phyloP scores from a whole-genome alignment of 1,140 invertebrate genomes.

The Euglossa dilemma region DNA sequence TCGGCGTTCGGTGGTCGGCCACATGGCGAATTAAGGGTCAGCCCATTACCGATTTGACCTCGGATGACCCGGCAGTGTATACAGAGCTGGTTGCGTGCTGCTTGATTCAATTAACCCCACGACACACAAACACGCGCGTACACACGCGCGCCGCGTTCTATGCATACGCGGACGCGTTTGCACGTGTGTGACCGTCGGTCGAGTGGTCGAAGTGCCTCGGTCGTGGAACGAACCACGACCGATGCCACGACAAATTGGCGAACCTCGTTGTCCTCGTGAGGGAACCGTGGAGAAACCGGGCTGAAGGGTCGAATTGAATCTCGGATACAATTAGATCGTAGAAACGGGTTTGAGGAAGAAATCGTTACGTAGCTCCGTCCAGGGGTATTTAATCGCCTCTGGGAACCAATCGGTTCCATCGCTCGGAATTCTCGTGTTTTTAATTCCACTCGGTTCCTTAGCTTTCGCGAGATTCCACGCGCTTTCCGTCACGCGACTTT shows the following conservation, averaged over 20 bases:
- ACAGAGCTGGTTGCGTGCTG: conserved; percentile 75
- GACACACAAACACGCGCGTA: conserved; percentile 64
- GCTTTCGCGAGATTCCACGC: too few species aligned
- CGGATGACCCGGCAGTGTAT: conserved; percentile 75
- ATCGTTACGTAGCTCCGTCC: too few species aligned
- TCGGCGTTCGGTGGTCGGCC: conserved; percentile 70
- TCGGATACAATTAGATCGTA: conserved; percentile 10
- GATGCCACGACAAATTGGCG: conserved; percentile 43
- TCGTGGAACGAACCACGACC: background rate
- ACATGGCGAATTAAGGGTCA: conserved; percentile 74
- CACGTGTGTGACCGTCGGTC: conserved; percentile 51
- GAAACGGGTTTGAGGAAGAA: background rate
- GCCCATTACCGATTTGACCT: conserved; percentile 77
- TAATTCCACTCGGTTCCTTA: too few species aligned
- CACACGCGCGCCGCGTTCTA: conserved; percentile 6
- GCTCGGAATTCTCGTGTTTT: too few species aligned
- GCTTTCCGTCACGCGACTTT: too few species aligned
- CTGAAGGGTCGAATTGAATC: background rate
- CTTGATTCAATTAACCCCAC: conserved; percentile 79
- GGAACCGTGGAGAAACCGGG: background rate
- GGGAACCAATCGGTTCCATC: too few species aligned
- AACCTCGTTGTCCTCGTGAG: conserved; percentile 29
- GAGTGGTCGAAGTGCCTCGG: conserved; percentile 27
- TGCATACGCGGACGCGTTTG: conserved; percentile 56
- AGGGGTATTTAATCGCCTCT: too few species aligned